These are phyloP conservation scores for Temnothorax ravouxi DNA, from an alignment of 2,888 invertebrate species.

Conservation along the genomic window DNA sequence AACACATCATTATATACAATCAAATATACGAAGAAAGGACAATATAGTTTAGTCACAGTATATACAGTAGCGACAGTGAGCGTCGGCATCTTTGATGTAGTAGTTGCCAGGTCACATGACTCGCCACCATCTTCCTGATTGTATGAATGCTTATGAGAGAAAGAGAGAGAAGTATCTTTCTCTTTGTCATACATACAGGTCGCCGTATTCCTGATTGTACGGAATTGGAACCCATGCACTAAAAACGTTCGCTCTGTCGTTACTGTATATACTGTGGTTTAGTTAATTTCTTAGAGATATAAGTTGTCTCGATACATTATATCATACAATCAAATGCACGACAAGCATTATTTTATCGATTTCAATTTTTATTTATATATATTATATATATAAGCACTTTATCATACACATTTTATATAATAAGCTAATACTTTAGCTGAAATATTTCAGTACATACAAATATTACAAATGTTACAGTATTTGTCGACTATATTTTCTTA, in stretches of 20 bases:
- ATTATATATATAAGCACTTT: background rate
- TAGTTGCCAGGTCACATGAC: too few species aligned
- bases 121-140: too few species aligned
- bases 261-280: too few species aligned
- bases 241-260: too few species aligned
- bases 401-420: background rate
- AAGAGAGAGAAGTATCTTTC: too few species aligned
- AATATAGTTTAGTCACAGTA: background rate
- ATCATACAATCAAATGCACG: background rate
- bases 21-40: background rate
- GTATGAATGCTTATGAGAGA: too few species aligned
- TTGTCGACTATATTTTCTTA: constrained; percentile 16
- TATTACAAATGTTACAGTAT: constrained; percentile 26
- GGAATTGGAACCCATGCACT: too few species aligned
- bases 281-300: background rate
- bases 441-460: background rate
- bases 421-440: background rate
- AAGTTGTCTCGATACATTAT: background rate
- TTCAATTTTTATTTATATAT: background rate
- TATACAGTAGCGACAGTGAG: too few species aligned
- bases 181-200: too few species aligned
- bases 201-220: too few species aligned
- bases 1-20: background rate
- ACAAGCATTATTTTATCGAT: background rate
- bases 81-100: too few species aligned